Base-by-base conservation (phyloP, 2,888 invertebrate genomes). In the Lydus trimaculatus region DNA sequence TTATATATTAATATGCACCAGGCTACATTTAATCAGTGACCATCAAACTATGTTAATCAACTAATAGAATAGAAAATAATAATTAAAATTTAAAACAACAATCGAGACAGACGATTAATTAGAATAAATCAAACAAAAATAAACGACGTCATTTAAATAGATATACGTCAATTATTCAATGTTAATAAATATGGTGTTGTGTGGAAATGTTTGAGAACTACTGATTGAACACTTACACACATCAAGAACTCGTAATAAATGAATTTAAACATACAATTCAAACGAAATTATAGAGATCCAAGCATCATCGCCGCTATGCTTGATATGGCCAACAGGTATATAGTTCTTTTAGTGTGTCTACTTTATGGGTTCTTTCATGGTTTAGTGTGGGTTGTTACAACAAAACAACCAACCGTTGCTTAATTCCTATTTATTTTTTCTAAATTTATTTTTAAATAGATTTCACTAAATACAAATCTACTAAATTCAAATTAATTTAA, bases 1-100 rank as follows among this genome's bases (percentile, higher is more conserved):
- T 83, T 81, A 82, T 84, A 83, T 84, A 82, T 84, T 84, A 83
- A 84, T 84, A 83, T 80, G 79, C 78, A 64, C 66, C 65, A 65
- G 31, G n/a, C 52, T 39, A 58, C 58, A 62, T 33, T 15, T 17
- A 33, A 33, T 31, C 72, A 68, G 73, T 58, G 69, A 58, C 60
- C 60, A 66, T 67, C 71, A 75, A 73, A 67, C 65, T 69, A 63
- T 73, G 3, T 23, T 2, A 11, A 2, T 13, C 23, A 56, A 25
- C 11, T 25, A 3, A 56, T 11, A 9, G 11, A 5, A 56, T 7
- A 20, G 4, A 25, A 23, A 13, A 17, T 5, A 43, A 43, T 17
- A 2, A 5, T 8, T 43, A 15, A 13, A n/a, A 2, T 17, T 17
- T 43, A 7, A 8, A 2, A 15, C 36, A n/a, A 17, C n/a, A 2